A percentile compares a stretch with the other conserved stretches of the same genome.
phyloP scores from a whole-genome alignment of 2,888 invertebrate species.

The Lepidocyrtoides sp. region DNA sequence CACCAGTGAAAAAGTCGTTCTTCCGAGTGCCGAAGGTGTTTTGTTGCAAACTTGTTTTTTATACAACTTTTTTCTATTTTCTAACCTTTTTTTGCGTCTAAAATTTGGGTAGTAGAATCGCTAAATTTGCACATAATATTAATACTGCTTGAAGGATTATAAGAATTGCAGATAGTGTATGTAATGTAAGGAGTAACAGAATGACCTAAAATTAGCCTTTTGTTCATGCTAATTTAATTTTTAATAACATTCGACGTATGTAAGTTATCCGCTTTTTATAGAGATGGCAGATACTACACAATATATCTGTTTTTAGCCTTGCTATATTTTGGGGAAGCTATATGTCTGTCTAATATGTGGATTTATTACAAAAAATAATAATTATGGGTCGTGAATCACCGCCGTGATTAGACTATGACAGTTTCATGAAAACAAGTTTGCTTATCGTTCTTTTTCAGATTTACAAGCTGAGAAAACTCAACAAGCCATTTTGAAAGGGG shows the following conservation, averaged over 20 bases:
- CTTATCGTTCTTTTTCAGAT: constrained; percentile 89
- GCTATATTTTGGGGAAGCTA: not conserved
- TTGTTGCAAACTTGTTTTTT: constrained; percentile 54
- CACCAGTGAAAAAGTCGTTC: constrained; percentile 93
- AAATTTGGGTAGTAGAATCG: not conserved
- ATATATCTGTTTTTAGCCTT: constrained; percentile 4
- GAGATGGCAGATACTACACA: no score
- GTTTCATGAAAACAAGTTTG: constrained; percentile 25
- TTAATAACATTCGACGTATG: no score
- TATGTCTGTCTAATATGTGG: not conserved
- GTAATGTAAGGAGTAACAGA: no score
- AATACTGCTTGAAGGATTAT: not conserved
- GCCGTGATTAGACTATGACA: not conserved
- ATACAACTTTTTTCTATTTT: not conserved
- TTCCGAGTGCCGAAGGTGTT: constrained; percentile 94
- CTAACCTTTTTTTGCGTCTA: not conserved
- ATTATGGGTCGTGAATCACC: not conserved
- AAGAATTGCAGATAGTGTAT: no score
- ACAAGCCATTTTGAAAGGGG: constrained; percentile 94
- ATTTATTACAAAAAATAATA: not conserved
- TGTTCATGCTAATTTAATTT: no score
- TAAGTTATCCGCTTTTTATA: no score
- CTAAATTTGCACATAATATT: not conserved
- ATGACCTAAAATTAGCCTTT: no score
- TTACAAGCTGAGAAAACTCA: constrained; percentile 95